Base-by-base conservation (phyloP, 2,888 invertebrate species). In the Agrochola circellaris region DNA sequence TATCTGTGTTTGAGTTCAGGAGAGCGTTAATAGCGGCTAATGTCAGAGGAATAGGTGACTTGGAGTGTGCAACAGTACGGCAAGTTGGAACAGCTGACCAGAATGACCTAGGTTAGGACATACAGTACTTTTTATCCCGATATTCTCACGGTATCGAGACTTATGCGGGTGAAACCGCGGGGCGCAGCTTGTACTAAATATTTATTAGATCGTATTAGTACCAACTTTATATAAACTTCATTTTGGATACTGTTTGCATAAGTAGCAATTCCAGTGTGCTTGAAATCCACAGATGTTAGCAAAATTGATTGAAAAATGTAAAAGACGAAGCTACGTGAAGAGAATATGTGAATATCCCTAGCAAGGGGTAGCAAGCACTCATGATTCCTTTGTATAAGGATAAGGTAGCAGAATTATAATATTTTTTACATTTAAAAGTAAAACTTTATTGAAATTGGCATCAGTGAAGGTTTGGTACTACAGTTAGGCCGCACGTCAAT, bases 251-350 rank as follows among this genome's bases (percentile, higher is more conserved):
- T 4, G 2, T 38, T 68, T 56, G 1, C 8, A 17, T 26, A 62
- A 77, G 48, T n/a, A 45, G 9, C 73, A 54, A 34, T 60, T 51
- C 2, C 17, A 60, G 8, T 38, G 11, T 38, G n/a, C 60, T 76
- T 38, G 30, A 77, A 66, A 76, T 61, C 26, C n/a, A 23, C 58
- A 45, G 15, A 73, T 70, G 42, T 51, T 56, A 9, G 45, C 15
- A 26, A 51, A 77, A 73, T 73, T 58, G 6, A 62, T 72, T 54
- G 60, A 71, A 71, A 73, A 81, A 73, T 45, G 45, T 70, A 64
- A 51, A 75, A 51, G 2, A 15, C 17, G 15, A 51, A 23, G 13
- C 8, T 30, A 69, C 81, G 48, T 69, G 69, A 13, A 26, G 7
- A 17, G 70, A 68, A 75, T 76, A 68, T 64, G n/a, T 60, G 42